Evolutionary conservation across 2,797 vertebrate genomes (phyloP).

Genomic region (Busarellus nigricollis): DNA sequence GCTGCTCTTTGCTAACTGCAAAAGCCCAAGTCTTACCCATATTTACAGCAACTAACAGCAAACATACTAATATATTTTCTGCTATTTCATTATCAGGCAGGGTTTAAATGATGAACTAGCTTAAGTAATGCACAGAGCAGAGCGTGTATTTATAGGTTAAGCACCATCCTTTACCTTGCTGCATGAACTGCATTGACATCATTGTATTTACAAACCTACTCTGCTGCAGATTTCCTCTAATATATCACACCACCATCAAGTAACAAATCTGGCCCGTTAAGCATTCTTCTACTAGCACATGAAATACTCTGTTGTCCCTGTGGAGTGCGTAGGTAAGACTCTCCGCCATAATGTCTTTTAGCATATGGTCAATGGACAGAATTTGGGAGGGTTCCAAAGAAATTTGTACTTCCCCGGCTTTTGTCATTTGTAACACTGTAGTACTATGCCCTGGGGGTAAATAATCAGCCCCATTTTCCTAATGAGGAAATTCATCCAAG

Average conservation of each 20-base stretch:
- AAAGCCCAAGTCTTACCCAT: background rate
- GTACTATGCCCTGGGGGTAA: background rate
- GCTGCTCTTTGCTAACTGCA: background rate
- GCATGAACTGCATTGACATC: background rate
- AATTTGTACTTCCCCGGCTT: slow-evolving; percentile 4
- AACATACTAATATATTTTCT: background rate
- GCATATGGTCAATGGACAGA: slow-evolving; percentile 36
- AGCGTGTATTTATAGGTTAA: background rate
- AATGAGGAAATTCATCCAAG: slow-evolving; percentile 51
- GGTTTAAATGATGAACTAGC: background rate
- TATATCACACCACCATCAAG: background rate
- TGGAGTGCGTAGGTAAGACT: background rate
- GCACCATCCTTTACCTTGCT: background rate
- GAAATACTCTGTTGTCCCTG: background rate
- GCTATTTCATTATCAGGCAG: background rate
- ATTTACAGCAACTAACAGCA: background rate
- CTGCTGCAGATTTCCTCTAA: background rate
- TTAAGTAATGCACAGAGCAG: background rate
- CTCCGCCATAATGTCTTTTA: background rate
- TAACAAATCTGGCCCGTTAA: background rate
- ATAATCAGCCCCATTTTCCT: slow-evolving; percentile 39
- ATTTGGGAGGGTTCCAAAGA: slow-evolving; percentile 39
- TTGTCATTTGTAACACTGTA: background rate
- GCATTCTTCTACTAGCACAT: background rate
- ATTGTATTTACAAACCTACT: background rate